phyloP scores from a whole-genome alignment of 2,797 vertebrate species.

The Lepus townsendii region DNA sequence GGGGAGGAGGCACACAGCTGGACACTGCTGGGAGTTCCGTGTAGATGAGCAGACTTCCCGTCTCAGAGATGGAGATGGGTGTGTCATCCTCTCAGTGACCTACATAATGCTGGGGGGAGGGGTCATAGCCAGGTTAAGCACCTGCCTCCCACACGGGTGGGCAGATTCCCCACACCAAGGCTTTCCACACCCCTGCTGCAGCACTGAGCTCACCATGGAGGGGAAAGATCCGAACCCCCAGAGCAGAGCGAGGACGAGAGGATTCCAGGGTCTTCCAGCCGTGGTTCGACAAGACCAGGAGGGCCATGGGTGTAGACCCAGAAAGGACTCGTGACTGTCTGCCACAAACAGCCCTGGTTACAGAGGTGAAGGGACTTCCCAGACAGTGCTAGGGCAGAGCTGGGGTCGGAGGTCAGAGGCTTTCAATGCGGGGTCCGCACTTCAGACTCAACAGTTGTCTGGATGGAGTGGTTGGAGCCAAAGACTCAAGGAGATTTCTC shows the following conservation, averaged over 20 bases:
- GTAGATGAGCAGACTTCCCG: not conserved
- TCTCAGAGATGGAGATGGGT: not conserved
- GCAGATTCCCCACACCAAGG: slow-evolving; percentile 60
- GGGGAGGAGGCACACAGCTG: not conserved
- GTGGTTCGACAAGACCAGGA: not conserved
- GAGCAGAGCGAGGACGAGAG: not conserved
- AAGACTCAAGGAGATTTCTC: not conserved
- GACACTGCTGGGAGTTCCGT: not conserved
- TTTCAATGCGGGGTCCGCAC: not conserved
- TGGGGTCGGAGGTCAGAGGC: not conserved
- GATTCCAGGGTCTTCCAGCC: not conserved
- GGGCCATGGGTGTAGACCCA: not conserved
- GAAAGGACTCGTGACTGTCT: not conserved
- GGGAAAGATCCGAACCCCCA: not conserved
- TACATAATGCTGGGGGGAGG: not conserved
- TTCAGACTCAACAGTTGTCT: not conserved
- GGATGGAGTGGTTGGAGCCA: not conserved
- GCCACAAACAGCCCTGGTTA: not conserved
- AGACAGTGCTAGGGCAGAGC: not conserved
- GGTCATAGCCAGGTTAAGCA: not conserved
- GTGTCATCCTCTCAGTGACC: not conserved
- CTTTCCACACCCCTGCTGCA: slow-evolving; percentile 15
- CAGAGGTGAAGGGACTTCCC: not conserved
- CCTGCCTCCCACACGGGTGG: not conserved
- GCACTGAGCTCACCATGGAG: not conserved